A percentile compares a stretch with the other conserved stretches of the same genome.
Conservation (phyloP, 2,888 invertebrate genomes). For the Tromatobia lineatoria region DNA sequence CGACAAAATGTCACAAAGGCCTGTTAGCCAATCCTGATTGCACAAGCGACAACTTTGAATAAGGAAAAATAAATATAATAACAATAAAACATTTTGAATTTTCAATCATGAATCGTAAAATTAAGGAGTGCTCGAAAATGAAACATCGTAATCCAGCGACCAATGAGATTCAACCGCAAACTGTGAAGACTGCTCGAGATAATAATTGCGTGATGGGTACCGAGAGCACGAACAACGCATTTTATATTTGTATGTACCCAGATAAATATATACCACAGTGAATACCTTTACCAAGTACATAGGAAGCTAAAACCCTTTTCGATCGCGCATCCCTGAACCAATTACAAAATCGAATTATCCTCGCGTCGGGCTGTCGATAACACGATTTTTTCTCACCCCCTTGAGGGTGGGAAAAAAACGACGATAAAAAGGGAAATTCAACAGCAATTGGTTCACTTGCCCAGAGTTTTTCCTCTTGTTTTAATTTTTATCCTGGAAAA, state of each 20-base stretch:
- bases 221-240: neutral
- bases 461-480: conserved; percentile 34
- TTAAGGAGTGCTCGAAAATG: neutral
- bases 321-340: conserved; percentile 40
- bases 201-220: too few relatives aligned
- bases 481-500: conserved; percentile 9
- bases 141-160: neutral
- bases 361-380: conserved; percentile 58
- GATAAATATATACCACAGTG: conserved; percentile 6
- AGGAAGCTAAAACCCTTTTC: conserved; percentile 32
- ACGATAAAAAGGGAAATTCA: conserved; percentile 19
- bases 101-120: too few relatives aligned
- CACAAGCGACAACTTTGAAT: too few relatives aligned
- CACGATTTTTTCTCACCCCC: conserved; percentile 44
- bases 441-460: conserved; percentile 44
- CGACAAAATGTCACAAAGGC: too few relatives aligned
- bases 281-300: neutral
- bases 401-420: conserved; percentile 3
- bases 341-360: conserved; percentile 64
- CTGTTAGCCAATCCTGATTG: too few relatives aligned
- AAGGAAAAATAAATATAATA: too few relatives aligned
- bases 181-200: too few relatives aligned
- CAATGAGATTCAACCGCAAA: neutral
- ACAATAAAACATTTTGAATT: too few relatives aligned
- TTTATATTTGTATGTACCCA: neutral